These are phyloP conservation scores for Carposina sasakii DNA, from an alignment of 1,140 invertebrate genomes.

Conservation along the genomic window DNA sequence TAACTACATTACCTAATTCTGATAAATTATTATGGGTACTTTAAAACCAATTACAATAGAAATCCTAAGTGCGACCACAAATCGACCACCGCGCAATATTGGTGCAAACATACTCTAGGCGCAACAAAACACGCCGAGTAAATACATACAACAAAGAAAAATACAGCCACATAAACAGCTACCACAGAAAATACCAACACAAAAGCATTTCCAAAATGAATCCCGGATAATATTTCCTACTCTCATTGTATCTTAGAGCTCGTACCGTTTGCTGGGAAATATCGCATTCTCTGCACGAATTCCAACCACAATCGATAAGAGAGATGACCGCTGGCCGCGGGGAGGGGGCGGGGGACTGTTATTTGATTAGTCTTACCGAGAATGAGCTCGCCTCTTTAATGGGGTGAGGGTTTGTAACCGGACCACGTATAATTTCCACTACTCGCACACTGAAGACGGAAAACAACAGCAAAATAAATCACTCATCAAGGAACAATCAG, in stretches of 20 bases:
- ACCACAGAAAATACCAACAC: no score
- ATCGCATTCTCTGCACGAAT: conserved; percentile 71
- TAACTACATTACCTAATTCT: no score
- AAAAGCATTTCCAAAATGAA: conserved; percentile 21
- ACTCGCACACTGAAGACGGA: conserved; percentile 31
- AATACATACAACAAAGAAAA: no score
- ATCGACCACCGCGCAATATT: no score
- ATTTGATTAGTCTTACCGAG: conserved; percentile 72
- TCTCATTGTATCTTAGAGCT: conserved; percentile 34
- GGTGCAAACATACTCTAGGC: no score
- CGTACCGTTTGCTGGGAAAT: conserved; percentile 58
- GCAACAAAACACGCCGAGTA: no score
- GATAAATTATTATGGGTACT: no score
- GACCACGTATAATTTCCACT: conserved; percentile 64
- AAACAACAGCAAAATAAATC: conserved; percentile 25
- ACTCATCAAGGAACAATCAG: conserved; percentile 25
- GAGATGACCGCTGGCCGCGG: conserved; percentile 69
- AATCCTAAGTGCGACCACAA: no score
- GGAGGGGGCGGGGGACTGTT: conserved; percentile 62
- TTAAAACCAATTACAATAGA: no score
- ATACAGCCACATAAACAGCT: no score
- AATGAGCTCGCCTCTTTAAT: conserved; percentile 69
- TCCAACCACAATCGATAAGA: conserved; percentile 72
- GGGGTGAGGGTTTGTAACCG: conserved; percentile 68
- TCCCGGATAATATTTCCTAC: conserved; percentile 25